Conservation (phyloP, 2,888 invertebrate genomes). For the Psylliodes chrysocephalus region DNA sequence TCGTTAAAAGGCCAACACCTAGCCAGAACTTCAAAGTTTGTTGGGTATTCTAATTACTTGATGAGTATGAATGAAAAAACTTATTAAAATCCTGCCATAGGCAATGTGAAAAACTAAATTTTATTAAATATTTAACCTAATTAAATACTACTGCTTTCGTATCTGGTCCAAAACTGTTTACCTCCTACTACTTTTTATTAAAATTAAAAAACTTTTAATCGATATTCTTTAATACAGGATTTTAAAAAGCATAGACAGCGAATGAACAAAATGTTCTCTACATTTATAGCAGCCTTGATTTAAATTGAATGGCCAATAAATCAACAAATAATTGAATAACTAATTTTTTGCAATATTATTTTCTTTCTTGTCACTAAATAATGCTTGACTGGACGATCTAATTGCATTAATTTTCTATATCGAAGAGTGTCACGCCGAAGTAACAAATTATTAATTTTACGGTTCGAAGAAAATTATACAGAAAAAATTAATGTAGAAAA, state of each 20-base stretch:
- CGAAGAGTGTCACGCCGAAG: not conserved
- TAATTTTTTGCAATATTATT: conserved; percentile 11
- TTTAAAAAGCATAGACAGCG: conserved; percentile 11
- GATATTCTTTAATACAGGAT: not conserved
- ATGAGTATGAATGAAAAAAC: no score
- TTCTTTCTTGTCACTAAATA: conserved; percentile 11
- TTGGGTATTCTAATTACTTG: no score
- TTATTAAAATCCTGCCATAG: no score
- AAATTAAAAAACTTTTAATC: not conserved
- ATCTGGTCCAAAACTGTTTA: no score
- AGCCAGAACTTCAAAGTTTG: no score
- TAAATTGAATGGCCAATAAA: conserved; percentile 17
- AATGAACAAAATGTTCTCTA: conserved; percentile 1
- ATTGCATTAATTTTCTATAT: conserved; percentile 19
- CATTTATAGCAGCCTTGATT: conserved; percentile 12
- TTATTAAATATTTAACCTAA: no score
- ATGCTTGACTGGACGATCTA: not conserved
- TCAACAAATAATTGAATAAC: conserved; percentile 13
- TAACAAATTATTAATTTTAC: conserved; percentile 12
- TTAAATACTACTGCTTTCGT: no score
- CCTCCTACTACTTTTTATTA: no score
- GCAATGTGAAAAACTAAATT: no score
- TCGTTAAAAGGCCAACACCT: no score
- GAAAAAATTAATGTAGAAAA: not conserved
- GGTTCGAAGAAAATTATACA: conserved; percentile 1